phyloP scores from a whole-genome alignment of 1,140 invertebrate genomes.

The Trichoplusia ni region DNA sequence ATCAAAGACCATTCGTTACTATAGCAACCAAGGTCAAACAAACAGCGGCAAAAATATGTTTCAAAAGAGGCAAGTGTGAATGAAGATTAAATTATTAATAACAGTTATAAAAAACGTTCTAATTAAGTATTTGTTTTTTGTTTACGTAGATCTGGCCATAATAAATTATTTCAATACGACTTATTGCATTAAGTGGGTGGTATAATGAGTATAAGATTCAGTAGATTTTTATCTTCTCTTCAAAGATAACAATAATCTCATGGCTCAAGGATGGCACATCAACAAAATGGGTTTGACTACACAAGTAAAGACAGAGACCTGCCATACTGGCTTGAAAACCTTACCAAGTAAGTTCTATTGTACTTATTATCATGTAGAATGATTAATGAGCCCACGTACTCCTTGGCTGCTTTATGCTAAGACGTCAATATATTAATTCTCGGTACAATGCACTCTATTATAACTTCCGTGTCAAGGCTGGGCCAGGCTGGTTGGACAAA shows the following conservation, averaged over 20 bases:
- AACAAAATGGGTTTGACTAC: constrained; percentile 57
- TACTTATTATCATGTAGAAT: constrained; percentile 24
- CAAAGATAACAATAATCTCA: constrained; percentile 41
- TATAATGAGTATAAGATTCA: constrained; percentile 14
- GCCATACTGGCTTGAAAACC: constrained; percentile 73
- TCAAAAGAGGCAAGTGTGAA: constrained; percentile 73
- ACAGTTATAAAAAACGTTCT: constrained; percentile 37
- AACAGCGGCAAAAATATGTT: constrained; percentile 72
- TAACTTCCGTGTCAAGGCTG: constrained; percentile 40
- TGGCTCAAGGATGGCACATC: constrained; percentile 67
- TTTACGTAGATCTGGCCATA: background rate
- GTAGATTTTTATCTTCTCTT: constrained; percentile 21
- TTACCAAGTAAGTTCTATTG: constrained; percentile 64
- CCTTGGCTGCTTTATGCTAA: constrained; percentile 11
- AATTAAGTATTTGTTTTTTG: constrained; percentile 22
- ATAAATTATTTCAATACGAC: background rate
- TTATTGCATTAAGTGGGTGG: background rate
- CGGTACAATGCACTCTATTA: constrained; percentile 31
- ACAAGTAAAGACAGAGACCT: constrained; percentile 51
- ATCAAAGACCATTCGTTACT: constrained; percentile 20
- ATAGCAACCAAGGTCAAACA: constrained; percentile 78
- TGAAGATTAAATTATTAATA: constrained; percentile 48
- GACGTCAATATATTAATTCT: constrained; percentile 34
- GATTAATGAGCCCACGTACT: constrained; percentile 42
- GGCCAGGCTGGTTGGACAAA: constrained; percentile 9